Percentiles rank a stretch among this genome's conserved stretches.
Evolutionary conservation across 1,140 invertebrate species (phyloP).

Genomic region (Helicoverpa zea): DNA sequence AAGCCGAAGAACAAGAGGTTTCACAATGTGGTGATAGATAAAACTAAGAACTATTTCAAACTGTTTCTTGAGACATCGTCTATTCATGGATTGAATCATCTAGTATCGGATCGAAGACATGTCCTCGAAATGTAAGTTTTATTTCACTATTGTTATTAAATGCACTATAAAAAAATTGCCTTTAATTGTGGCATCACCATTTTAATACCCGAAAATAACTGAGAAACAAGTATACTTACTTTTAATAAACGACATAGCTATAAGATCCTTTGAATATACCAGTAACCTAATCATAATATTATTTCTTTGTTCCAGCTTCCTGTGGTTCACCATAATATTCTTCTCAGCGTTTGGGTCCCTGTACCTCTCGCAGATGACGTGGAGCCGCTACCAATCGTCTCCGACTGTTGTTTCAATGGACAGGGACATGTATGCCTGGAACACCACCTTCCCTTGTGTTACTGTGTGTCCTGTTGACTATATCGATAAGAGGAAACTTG

Average conservation of each 20-base stretch:
- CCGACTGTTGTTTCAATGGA: slow-evolving; percentile 92
- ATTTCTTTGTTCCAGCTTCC: slow-evolving; percentile 57
- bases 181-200: too few species aligned
- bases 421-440: slow-evolving; percentile 90
- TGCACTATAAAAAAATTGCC: too few species aligned
- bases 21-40: slow-evolving; percentile 49
- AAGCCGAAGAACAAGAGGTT: slow-evolving; percentile 42
- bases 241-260: too few species aligned
- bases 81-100: slow-evolving; percentile 79
- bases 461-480: slow-evolving; percentile 87
- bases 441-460: slow-evolving; percentile 89
- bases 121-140: slow-evolving; percentile 78
- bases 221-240: too few species aligned
- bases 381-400: slow-evolving; percentile 89
- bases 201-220: too few species aligned
- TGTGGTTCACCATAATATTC: slow-evolving; percentile 75
- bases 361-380: slow-evolving; percentile 87
- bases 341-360: slow-evolving; percentile 76
- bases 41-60: slow-evolving; percentile 67
- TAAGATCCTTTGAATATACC: too few species aligned
- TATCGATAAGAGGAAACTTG: slow-evolving; percentile 84
- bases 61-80: slow-evolving; percentile 81
- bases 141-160: not conserved
- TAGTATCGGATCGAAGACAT: slow-evolving; percentile 76
- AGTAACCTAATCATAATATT: too few species aligned